Evolutionary conservation across 2,797 vertebrate genomes (phyloP), one percentile per base, ranked within the genome.

Genomic region (Vespertilio murinus): DNA sequence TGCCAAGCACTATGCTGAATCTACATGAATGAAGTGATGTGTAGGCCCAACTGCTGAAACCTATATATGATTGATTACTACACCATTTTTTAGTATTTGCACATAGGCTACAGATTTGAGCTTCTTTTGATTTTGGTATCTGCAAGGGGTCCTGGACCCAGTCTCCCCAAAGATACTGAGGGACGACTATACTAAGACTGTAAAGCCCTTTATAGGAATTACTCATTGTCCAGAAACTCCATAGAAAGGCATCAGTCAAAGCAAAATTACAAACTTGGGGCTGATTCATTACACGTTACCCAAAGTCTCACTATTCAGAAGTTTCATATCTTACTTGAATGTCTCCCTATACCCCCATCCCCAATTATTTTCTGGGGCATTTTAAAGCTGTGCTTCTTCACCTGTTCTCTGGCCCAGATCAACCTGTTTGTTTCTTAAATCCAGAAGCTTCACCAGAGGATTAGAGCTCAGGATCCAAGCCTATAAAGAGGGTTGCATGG

Each of bases 351-450:
- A 88, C 12, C 70, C 23, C 38, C 45, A 79, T 8, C 81, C 69
- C 92, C 83, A 94, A 88, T 96, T 93, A 94, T 94, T 94, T 96
- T 67, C 93, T 80, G 75, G 86, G 70, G 89, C 69, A 70, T 90
- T 86, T 94, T 94, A 42, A 87, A 95, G 49, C 70, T 81, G 23
- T 74, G n/a, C 52, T 85, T 71, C 79, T 91, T 95, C 30, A 30
- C 86, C 45, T 95, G 12, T 88, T 94, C 56, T 93, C 74, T 88
- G 88, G 70, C 42, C 89, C 40, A 84, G 64, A 96, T 94, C 87
- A 96, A 90, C 75, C 42, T 84, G 61, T 88, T 94, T 20, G 2
- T 87, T 92, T 95, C 92, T 81, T 91, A 90, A 96, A 94, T 47
- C 69, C 69, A 70, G 73, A n/a, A 88, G 69, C 75, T 96, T 94